Percentiles rank a stretch among this genome's conserved stretches.
Conservation (phyloP, 2,113 vertebrate genomes). For the Nothobranchius kuhntae region DNA sequence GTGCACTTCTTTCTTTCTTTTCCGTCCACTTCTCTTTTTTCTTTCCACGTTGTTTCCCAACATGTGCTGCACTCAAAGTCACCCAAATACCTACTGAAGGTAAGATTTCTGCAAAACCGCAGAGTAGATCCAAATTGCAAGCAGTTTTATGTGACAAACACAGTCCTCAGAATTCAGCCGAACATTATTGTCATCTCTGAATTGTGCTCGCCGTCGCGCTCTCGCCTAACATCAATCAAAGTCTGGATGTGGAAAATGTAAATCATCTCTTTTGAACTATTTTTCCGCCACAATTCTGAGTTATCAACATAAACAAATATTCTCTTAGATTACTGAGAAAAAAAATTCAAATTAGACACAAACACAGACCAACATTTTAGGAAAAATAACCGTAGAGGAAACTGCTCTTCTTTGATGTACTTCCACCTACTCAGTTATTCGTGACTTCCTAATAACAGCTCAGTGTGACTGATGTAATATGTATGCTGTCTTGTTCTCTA, state of each 20-base stretch:
- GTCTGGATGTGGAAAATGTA: constrained; percentile 47
- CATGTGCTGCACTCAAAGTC: constrained; percentile 71
- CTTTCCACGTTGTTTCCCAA: constrained; percentile 59
- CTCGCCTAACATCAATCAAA: constrained; percentile 27
- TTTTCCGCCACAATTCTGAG: constrained; percentile 28
- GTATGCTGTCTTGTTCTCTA: constrained; percentile 52
- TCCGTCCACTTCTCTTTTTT: constrained; percentile 61
- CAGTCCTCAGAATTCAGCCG: constrained; percentile 9
- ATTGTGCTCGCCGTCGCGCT: constrained; percentile 19
- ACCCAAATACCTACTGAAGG: constrained; percentile 84
- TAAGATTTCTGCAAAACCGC: constrained; percentile 67
- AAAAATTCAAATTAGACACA: constrained; percentile 19
- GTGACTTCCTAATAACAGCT: constrained; percentile 33
- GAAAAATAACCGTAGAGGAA: constrained; percentile 16
- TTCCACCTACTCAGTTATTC: constrained; percentile 46
- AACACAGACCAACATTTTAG: constrained; percentile 21
- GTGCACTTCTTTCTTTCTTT: constrained; percentile 46
- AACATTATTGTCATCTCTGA: constrained; percentile 22
- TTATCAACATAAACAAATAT: constrained; percentile 46
- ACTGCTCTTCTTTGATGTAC: constrained; percentile 34
- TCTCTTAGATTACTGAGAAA: constrained; percentile 27
- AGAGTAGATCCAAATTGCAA: background rate
- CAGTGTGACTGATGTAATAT: constrained; percentile 66
- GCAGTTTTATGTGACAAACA: background rate
- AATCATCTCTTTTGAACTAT: constrained; percentile 44